Evolutionary conservation across 2,888 invertebrate species (phyloP).

Genomic region (Cheilosia scutellata): DNA sequence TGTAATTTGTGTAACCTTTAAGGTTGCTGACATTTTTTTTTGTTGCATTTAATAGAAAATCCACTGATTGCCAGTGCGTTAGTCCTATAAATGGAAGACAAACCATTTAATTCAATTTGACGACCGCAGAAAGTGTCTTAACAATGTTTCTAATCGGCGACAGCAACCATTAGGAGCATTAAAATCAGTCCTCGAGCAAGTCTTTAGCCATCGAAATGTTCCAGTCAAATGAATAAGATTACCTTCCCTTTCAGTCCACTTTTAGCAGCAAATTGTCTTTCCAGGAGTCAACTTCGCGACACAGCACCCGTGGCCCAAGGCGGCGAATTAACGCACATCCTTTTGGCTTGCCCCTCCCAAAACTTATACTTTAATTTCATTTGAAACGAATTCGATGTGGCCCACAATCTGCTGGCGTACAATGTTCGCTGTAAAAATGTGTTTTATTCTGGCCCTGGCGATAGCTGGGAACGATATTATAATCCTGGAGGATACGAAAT

Average conservation of each 20-base stretch:
- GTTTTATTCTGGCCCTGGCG: slow-evolving; percentile 37
- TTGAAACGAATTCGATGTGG: slow-evolving; percentile 76
- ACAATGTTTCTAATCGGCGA: slow-evolving; percentile 22
- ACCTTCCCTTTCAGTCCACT: not conserved
- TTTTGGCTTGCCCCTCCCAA: slow-evolving; percentile 45
- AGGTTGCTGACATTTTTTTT: not conserved
- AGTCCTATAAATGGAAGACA: not conserved
- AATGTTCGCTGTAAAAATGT: slow-evolving; percentile 52
- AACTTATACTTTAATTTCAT: slow-evolving; percentile 75
- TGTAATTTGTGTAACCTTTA: slow-evolving; percentile 11
- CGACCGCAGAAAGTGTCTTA: slow-evolving; percentile 21
- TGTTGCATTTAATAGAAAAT: not conserved
- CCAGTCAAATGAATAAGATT: slow-evolving; percentile 35
- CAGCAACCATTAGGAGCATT: slow-evolving; percentile 10
- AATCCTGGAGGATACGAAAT: slow-evolving; percentile 61
- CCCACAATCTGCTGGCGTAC: slow-evolving; percentile 38
- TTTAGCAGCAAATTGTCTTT: slow-evolving; percentile 19
- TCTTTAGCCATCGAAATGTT: not conserved
- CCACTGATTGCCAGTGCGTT: not conserved
- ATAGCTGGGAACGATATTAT: slow-evolving; percentile 58
- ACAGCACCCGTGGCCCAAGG: not conserved
- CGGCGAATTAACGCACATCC: slow-evolving; percentile 43
- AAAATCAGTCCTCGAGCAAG: slow-evolving; percentile 9
- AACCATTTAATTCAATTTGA: slow-evolving; percentile 38
- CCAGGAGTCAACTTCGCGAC: not conserved